Percentiles rank a stretch among this genome's conserved stretches.
Evolutionary conservation across 2,888 invertebrate genomes (phyloP).

Genomic region (Meganola albula): DNA sequence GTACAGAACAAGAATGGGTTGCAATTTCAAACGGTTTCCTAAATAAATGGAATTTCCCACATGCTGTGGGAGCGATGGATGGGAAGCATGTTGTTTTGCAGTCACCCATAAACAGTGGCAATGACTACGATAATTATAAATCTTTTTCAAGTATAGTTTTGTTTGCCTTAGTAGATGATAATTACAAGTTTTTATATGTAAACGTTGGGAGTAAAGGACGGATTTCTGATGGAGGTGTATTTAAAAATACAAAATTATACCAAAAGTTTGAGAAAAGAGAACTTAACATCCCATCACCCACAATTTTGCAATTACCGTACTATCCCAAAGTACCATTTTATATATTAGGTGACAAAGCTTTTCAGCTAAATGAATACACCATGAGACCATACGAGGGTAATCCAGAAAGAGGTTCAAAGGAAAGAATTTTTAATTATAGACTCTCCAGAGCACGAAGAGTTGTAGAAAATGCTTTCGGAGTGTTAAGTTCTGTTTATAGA

Average conservation of each 20-base stretch:
- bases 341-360: slow-evolving; percentile 25
- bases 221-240: slow-evolving; percentile 12
- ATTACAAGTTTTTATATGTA: slow-evolving; percentile 25
- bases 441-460: slow-evolving; percentile 24
- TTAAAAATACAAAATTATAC: slow-evolving; percentile 8
- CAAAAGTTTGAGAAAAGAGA: slow-evolving; percentile 10
- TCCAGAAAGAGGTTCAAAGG: slow-evolving; percentile 16
- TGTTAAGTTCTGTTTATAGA: slow-evolving; percentile 11
- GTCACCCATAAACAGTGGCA: slow-evolving; percentile 6
- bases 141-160: slow-evolving; percentile 36
- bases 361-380: slow-evolving; percentile 22
- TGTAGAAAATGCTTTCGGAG: slow-evolving; percentile 27
- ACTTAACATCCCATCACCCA: slow-evolving; percentile 8
- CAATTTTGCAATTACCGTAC: slow-evolving; percentile 20
- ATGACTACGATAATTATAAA: slow-evolving; percentile 34
- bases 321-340: slow-evolving; percentile 18
- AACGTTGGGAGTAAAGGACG: slow-evolving; percentile 19
- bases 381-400: slow-evolving; percentile 22
- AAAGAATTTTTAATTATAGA: slow-evolving; percentile 32
- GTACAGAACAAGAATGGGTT: too few relatives aligned
- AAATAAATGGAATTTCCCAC: slow-evolving; percentile 7
- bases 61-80: slow-evolving; percentile 5
- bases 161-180: slow-evolving; percentile 30
- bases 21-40: slow-evolving; percentile 8
- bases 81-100: slow-evolving; percentile 5